phyloP scores from a whole-genome alignment of 1,140 invertebrate species.

The Pseudomyrmex pallidus region DNA sequence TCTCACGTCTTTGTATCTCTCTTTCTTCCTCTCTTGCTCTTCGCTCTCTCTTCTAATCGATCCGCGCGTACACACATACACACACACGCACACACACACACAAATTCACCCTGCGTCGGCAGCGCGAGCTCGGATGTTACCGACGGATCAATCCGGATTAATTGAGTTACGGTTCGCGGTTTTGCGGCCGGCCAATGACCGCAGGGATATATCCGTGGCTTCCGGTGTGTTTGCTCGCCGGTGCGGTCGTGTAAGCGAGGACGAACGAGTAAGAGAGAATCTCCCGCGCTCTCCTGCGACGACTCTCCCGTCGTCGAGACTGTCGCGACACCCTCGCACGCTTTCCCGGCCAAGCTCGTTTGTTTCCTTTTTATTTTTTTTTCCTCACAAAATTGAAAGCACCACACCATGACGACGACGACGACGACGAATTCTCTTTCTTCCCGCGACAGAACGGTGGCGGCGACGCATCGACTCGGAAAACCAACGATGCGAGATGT shows the following conservation, averaged over 20 bases:
- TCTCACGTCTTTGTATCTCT: neutral
- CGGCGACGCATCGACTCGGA: conserved; percentile 34
- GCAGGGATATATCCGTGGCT: conserved; percentile 76
- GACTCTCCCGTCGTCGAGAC: neutral
- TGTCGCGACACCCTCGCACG: neutral
- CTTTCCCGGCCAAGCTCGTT: neutral
- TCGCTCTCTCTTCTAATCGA: conserved; percentile 32
- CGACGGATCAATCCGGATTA: conserved; percentile 81
- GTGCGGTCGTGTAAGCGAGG: conserved; percentile 38
- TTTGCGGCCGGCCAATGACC: conserved; percentile 76
- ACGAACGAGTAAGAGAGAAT: conserved; percentile 1
- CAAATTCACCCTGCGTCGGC: neutral
- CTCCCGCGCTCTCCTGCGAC: conserved; percentile 5
- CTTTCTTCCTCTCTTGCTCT: neutral
- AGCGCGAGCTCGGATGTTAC: conserved; percentile 63
- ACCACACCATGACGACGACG: neutral
- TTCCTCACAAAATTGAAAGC: conserved; percentile 37
- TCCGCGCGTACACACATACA: neutral
- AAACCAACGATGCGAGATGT: conserved; percentile 48
- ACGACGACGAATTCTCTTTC: neutral
- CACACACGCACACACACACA: conserved; percentile 12
- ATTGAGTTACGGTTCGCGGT: conserved; percentile 82
- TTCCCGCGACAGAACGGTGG: neutral
- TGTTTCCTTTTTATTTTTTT: neutral
- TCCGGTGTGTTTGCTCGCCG: conserved; percentile 64